Conservation (phyloP, 2,888 invertebrate genomes). For the Drosophila planitibia region DNA sequence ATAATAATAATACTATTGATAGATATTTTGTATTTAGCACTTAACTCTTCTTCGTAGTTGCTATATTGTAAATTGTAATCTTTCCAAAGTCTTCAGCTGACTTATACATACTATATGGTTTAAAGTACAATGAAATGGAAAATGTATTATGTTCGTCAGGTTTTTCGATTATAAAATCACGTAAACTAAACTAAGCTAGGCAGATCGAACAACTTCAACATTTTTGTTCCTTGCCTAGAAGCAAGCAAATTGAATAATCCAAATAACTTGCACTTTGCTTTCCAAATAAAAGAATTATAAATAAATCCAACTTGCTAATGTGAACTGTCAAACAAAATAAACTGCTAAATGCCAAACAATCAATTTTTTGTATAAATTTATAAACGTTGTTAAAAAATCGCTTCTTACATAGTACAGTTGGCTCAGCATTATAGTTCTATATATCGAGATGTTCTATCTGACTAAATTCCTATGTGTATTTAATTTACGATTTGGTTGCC, state of each 20-base stretch:
- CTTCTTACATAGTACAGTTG: constrained; percentile 7
- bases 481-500: constrained; percentile 41
- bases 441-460: constrained; percentile 31
- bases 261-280: constrained; percentile 20
- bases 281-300: neutral
- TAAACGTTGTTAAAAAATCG: neutral
- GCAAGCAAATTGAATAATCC: neutral
- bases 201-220: constrained; percentile 9
- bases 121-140: constrained; percentile 15
- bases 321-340: constrained; percentile 1
- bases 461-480: constrained; percentile 40
- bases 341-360: neutral
- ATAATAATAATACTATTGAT: constrained; percentile 25
- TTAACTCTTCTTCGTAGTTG: constrained; percentile 55
- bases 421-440: constrained; percentile 1
- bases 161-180: constrained; percentile 17
- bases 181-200: constrained; percentile 17
- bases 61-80: constrained; percentile 58
- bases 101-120: constrained; percentile 8
- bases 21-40: constrained; percentile 66
- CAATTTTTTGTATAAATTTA: constrained; percentile 2
- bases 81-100: constrained; percentile 37
- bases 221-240: constrained; percentile 2
- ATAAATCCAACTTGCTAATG: constrained; percentile 1
- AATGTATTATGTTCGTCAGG: constrained; percentile 51